A percentile compares a stretch with the other conserved stretches of the same genome.
Conservation (phyloP, 1,140 invertebrate species). For the Platorchestia sp. region DNA sequence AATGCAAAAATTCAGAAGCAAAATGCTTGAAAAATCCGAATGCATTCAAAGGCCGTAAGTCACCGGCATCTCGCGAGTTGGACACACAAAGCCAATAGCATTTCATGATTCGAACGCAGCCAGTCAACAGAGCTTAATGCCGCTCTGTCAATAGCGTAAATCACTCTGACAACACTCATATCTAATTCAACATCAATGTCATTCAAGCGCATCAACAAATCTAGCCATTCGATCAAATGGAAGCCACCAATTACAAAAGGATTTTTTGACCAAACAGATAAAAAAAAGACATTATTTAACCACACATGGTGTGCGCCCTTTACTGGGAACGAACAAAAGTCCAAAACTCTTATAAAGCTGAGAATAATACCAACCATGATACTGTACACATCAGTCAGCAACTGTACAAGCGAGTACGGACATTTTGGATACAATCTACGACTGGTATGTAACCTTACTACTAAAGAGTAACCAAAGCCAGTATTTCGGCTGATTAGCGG, state of each 20-base stretch:
- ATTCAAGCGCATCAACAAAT: not conserved
- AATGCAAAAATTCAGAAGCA: not conserved
- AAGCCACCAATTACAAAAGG: not conserved
- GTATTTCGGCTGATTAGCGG: not conserved
- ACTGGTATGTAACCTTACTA: not conserved
- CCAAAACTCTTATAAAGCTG: not conserved
- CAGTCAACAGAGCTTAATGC: too few species aligned
- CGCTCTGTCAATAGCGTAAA: too few species aligned
- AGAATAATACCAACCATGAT: not conserved
- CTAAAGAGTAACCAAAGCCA: not conserved
- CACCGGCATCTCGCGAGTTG: too few species aligned
- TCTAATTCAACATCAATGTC: too few species aligned
- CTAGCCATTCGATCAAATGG: not conserved
- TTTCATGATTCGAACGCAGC: too few species aligned
- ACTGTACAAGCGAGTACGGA: not conserved
- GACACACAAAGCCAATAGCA: too few species aligned
- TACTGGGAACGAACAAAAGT: not conserved
- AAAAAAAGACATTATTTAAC: too few species aligned
- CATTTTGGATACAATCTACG: not conserved
- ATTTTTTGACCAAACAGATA: too few species aligned
- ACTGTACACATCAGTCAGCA: not conserved
- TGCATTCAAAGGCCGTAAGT: too few species aligned
- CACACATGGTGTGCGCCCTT: too few species aligned
- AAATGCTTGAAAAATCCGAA: too few species aligned
- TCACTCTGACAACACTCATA: too few species aligned